phyloP scores from a whole-genome alignment of 2,888 invertebrate genomes.

The Caenorhabditis wallacei region DNA sequence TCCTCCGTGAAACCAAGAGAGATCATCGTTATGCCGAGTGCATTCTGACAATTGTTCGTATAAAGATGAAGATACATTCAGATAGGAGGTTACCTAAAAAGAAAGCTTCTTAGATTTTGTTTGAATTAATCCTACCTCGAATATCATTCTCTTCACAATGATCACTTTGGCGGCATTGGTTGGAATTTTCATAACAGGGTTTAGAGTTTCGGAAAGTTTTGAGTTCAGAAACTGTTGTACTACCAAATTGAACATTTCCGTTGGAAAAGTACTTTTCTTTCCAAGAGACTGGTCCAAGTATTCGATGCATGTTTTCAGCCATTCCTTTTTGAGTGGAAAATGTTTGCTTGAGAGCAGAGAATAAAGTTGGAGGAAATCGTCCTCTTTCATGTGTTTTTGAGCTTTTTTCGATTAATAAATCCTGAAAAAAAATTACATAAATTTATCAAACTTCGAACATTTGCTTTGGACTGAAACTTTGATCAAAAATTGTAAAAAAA shows the following conservation, averaged over 20 bases:
- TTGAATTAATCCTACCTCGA: background rate
- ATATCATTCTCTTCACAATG: conserved; percentile 22
- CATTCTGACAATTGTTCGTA: conserved; percentile 58
- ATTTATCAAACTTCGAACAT: no score
- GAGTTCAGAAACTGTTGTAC: conserved; percentile 66
- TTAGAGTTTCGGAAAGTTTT: conserved; percentile 47
- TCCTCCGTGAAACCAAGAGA: conserved; percentile 64
- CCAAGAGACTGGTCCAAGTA: conserved; percentile 23
- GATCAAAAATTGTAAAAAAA: background rate
- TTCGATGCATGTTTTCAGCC: conserved; percentile 48
- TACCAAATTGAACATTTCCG: conserved; percentile 3
- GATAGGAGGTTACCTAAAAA: conserved; percentile 17
- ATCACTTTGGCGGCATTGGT: conserved; percentile 20
- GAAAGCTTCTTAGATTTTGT: background rate
- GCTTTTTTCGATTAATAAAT: background rate
- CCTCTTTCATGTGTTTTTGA: conserved; percentile 20
- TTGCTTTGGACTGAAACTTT: no score
- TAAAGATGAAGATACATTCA: conserved; percentile 48
- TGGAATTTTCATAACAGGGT: conserved; percentile 66
- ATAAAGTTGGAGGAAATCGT: background rate
- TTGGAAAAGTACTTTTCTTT: background rate
- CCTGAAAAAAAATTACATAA: background rate
- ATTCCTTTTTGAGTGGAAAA: conserved; percentile 28
- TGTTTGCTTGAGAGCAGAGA: conserved; percentile 7
- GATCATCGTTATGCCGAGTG: conserved; percentile 47